Evolutionary conservation across 2,113 vertebrate genomes (phyloP), one percentile per base, ranked within the genome.

Genomic region (Circaetus cinerascens): DNA sequence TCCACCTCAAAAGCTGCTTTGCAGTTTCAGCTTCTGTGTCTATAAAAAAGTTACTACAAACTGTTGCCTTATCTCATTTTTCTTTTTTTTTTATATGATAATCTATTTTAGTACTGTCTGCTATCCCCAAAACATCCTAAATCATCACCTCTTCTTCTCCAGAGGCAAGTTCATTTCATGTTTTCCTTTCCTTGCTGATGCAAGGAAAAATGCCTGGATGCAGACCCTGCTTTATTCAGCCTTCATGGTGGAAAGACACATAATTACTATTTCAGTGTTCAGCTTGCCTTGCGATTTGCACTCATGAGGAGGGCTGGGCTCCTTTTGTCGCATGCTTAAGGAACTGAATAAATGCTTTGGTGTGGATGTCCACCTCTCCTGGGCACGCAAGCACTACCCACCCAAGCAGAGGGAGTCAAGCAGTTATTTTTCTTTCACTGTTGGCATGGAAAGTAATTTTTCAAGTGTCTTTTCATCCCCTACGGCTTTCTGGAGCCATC

Each of bases 351-450:
- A 41, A 48, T 30, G 16, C 11, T 80, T 63, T 56, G 30, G 16
- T 56, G 36, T 41, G n/a, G 25, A n/a, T 50, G 27, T 22, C 43
- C 21, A 22, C 32, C 43, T 66, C n/a, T 80, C 30, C 41, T 30
- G n/a, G 20, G n/a, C 48, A 69, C 0, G 2, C 2, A 7, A 69
- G 46, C 11, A 15, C 41, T 26, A 22, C 15, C n/a, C 30, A n/a
- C 48, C 20, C 20, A 41, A 73, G 68, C 41, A 48, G 30, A n/a
- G 25, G 19, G 41, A 56, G 30, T n/a, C 43, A 50, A 0, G 2
- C 13, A 30, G 16, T 41, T 57, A n/a, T 66, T 73, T 89, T 88
- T 50, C 15, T 41, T 56, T 64, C 9, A 4, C 12, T 41, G 3
- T 71, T 63, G 48, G 22, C 1, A 1, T 20, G 15, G 16, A 56